Conservation (phyloP, 2,113 vertebrate genomes). For the Erythrocercus mccallii region DNA sequence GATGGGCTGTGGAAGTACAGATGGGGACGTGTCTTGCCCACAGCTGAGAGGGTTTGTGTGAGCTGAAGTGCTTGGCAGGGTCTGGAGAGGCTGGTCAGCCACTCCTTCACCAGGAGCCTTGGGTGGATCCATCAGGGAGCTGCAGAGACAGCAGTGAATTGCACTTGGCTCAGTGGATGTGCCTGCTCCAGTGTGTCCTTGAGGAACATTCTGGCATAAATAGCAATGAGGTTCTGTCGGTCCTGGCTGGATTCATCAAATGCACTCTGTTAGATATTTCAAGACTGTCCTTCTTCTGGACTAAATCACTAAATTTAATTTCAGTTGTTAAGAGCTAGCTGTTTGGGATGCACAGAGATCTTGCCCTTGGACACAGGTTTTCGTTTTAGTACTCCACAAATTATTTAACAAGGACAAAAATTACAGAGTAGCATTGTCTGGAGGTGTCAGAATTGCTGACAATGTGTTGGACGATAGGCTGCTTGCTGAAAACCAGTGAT, state of each 20-base stretch:
- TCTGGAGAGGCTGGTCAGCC: not conserved
- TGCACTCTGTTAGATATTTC: not conserved
- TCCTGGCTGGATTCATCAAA: not conserved
- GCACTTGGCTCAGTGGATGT: not conserved
- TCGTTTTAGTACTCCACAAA: not conserved
- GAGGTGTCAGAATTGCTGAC: not conserved
- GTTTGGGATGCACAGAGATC: not conserved
- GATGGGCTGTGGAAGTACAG: not conserved
- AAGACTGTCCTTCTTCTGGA: not conserved
- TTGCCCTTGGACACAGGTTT: not conserved
- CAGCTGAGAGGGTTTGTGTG: not conserved
- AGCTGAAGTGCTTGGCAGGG: not conserved
- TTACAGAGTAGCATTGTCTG: not conserved
- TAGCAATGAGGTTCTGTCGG: not conserved
- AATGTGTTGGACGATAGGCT: not conserved
- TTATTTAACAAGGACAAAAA: slow-evolving; percentile 15
- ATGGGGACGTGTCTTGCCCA: fast-evolving
- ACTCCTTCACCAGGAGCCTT: not conserved
- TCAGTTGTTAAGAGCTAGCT: not conserved
- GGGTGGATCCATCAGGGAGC: not conserved
- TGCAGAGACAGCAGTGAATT: not conserved
- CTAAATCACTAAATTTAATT: slow-evolving; percentile 18
- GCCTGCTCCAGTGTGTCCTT: not conserved
- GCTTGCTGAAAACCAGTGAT: not conserved
- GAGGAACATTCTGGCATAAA: not conserved